phyloP scores from a whole-genome alignment of 2,797 vertebrate genomes.

The Necrosyrtes monachus region DNA sequence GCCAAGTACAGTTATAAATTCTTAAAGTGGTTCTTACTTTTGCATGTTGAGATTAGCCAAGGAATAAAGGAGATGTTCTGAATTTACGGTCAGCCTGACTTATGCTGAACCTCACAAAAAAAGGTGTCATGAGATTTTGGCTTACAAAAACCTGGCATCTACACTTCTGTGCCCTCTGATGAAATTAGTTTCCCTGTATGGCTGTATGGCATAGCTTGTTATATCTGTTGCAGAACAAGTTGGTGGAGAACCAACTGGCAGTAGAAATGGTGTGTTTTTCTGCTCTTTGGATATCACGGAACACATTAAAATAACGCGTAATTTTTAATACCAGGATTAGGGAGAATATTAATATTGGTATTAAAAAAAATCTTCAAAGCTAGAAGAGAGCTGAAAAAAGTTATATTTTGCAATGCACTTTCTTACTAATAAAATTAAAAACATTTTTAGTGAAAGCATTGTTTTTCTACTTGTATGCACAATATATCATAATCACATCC shows the following conservation, averaged over 20 bases:
- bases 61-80: neutral
- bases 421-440: neutral
- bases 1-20: conserved; percentile 47
- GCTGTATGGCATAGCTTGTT: neutral
- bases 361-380: neutral
- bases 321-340: neutral
- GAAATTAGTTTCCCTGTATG: neutral
- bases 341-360: neutral
- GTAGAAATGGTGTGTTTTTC: neutral
- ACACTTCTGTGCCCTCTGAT: neutral
- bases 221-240: neutral
- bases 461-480: neutral
- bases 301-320: neutral
- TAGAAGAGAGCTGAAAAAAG: neutral
- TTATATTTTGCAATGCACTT: neutral
- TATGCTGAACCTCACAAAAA: neutral
- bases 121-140: neutral
- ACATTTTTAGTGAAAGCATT: neutral
- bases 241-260: neutral
- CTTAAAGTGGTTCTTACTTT: neutral
- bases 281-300: neutral
- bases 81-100: neutral
- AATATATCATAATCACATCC: neutral
- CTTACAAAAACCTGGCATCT: conserved; percentile 14
- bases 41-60: neutral